Percentiles rank a stretch among this genome's conserved stretches.
Conservation (phyloP, 2,797 vertebrate species). For the Chelidonichthys spinosus region DNA sequence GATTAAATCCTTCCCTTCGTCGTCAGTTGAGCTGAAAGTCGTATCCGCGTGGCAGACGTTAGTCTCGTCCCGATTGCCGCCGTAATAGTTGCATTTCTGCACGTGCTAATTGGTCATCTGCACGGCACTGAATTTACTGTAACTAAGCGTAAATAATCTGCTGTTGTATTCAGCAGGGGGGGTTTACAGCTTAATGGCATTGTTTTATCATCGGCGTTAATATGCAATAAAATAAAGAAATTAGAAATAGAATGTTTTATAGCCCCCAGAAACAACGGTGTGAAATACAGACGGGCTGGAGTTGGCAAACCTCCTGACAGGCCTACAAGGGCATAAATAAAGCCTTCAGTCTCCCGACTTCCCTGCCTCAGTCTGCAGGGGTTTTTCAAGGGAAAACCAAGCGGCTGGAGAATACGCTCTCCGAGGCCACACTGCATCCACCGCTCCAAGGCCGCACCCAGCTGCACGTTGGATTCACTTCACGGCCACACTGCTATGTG, state of each 20-base stretch:
- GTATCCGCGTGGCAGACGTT: not conserved
- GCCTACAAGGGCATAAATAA: constrained; percentile 43
- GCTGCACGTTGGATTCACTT: not conserved
- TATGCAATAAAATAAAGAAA: constrained; percentile 54
- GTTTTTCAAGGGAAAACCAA: constrained; percentile 25
- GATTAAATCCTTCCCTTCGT: constrained; percentile 27
- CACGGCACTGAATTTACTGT: constrained; percentile 23
- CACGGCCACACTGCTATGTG: not conserved
- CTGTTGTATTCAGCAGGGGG: not conserved
- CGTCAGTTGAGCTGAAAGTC: constrained; percentile 7
- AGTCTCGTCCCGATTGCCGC: constrained; percentile 3
- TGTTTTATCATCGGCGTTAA: constrained; percentile 53
- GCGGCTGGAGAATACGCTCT: constrained; percentile 3
- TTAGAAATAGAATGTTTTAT: constrained; percentile 60
- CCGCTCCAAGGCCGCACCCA: constrained; percentile 29
- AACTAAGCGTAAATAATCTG: constrained; percentile 39
- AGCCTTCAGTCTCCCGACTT: constrained; percentile 1
- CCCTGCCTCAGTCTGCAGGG: constrained; percentile 4
- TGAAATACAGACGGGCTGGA: constrained; percentile 45
- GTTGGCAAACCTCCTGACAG: constrained; percentile 40
- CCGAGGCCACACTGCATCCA: constrained; percentile 9
- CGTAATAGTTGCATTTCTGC: not conserved
- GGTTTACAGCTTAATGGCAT: constrained; percentile 31
- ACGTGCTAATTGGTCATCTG: constrained; percentile 27
- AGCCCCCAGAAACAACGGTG: constrained; percentile 44